A percentile compares a stretch with the other conserved stretches of the same genome.
Conservation (phyloP, 53 echinoderm and acorn worm species). For the Holothuria leucospilota region DNA sequence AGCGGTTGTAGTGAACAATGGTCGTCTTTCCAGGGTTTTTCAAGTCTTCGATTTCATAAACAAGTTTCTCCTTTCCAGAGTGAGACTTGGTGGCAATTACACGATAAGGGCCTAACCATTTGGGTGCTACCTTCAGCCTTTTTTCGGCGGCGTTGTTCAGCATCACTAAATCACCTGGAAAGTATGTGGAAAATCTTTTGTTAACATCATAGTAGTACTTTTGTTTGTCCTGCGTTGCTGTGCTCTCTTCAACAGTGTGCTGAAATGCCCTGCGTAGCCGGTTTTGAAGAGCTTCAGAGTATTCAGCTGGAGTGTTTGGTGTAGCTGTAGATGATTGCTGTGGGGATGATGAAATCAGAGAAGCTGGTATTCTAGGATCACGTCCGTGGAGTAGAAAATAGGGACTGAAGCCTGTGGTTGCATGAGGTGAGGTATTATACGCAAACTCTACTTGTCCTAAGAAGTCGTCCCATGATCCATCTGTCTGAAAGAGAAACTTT, state of each 20-base stretch:
- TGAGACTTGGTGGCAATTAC: background rate
- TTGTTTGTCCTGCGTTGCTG: background rate
- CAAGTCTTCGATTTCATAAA: slow-evolving; percentile 1
- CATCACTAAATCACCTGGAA: slow-evolving; percentile 21
- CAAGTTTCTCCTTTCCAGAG: background rate
- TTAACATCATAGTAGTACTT: slow-evolving; percentile 13
- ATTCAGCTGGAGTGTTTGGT: background rate
- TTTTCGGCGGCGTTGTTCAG: slow-evolving; percentile 11
- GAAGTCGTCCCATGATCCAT: slow-evolving; percentile 14
- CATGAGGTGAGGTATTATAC: slow-evolving; percentile 39
- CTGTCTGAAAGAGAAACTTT: background rate
- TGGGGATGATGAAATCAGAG: background rate
- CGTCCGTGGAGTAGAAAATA: slow-evolving; percentile 41
- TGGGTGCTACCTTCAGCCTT: slow-evolving; percentile 5
- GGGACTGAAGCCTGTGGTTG: slow-evolving; percentile 17
- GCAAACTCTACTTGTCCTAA: slow-evolving; percentile 13
- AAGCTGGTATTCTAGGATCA: slow-evolving; percentile 24
- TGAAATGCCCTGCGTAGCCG: background rate
- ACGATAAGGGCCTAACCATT: slow-evolving; percentile 21
- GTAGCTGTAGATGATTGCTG: background rate
- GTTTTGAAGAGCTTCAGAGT: background rate
- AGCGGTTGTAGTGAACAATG: background rate
- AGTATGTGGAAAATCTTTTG: background rate
- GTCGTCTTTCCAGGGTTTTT: background rate
- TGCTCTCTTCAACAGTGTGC: background rate